These are phyloP conservation scores for Girardinichthys multiradiatus DNA, from an alignment of 2,113 vertebrate species.

Conservation along the genomic window DNA sequence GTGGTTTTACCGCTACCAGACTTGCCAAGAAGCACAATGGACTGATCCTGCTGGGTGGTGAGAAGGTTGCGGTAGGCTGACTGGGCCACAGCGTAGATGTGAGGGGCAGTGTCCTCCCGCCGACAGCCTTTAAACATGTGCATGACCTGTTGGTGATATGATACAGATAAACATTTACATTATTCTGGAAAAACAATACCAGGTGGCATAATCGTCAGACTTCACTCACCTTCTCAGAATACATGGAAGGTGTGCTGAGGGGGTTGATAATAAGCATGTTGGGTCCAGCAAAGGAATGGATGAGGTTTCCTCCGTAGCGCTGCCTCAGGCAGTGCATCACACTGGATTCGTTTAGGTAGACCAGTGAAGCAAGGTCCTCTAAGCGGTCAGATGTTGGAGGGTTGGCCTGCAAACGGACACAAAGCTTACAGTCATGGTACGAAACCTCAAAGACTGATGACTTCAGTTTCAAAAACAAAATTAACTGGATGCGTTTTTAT, in stretches of 20 bases:
- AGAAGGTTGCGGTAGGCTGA: conserved; percentile 91
- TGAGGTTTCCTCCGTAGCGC: conserved; percentile 92
- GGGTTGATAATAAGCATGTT: conserved; percentile 94
- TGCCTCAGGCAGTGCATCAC: conserved; percentile 92
- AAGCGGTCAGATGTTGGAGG: conserved; percentile 89
- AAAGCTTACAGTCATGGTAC: not conserved
- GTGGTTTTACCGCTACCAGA: conserved; percentile 95
- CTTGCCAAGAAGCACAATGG: conserved; percentile 88
- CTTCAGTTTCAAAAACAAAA: no score
- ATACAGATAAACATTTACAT: no score
- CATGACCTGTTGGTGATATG: conserved; percentile 85
- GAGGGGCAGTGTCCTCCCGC: conserved; percentile 90
- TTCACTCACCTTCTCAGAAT: conserved; percentile 92
- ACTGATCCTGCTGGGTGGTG: conserved; percentile 95
- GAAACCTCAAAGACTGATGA: not conserved
- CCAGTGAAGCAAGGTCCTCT: conserved; percentile 91
- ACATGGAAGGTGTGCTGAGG: conserved; percentile 92
- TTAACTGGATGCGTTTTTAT: no score
- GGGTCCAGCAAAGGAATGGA: conserved; percentile 89
- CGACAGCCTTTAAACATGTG: conserved; percentile 99
- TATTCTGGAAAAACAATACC: no score
- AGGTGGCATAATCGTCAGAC: not conserved
- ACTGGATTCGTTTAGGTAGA: conserved; percentile 95
- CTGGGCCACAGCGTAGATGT: conserved; percentile 93
- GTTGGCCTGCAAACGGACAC: conserved; percentile 83